Percentiles rank a stretch among this genome's conserved stretches.
phyloP scores from a whole-genome alignment of 2,888 invertebrate species.

The Euphydryas editha region DNA sequence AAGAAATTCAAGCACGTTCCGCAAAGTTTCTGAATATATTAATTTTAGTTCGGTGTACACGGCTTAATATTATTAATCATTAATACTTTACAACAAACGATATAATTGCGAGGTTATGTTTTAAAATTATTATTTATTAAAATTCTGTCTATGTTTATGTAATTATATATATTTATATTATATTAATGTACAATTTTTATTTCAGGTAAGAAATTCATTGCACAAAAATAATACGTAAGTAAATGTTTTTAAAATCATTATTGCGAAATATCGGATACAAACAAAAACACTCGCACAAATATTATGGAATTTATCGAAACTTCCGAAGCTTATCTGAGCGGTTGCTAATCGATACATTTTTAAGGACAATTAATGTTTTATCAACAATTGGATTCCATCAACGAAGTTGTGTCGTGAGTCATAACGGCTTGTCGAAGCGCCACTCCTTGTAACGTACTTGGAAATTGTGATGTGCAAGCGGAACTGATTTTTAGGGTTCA shows the following conservation, averaged over 20 bases:
- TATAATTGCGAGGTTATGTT: neutral
- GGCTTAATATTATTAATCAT: neutral
- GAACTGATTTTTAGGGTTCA: conserved; percentile 9
- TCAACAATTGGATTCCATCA: conserved; percentile 39
- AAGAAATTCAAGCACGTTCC: conserved; percentile 34
- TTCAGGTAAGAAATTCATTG: conserved; percentile 24
- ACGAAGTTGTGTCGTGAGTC: conserved; percentile 42
- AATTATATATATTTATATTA: neutral
- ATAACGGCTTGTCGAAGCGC: conserved; percentile 56
- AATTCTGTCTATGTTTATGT: neutral
- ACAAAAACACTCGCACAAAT: neutral
- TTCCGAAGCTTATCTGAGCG: conserved; percentile 30
- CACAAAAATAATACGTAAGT: neutral
- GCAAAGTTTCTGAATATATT: conserved; percentile 24
- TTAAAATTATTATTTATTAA: neutral
- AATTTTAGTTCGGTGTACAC: conserved; percentile 23
- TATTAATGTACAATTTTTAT: conserved; percentile 9
- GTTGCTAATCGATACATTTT: conserved; percentile 40
- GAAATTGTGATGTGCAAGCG: conserved; percentile 36
- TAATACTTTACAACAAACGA: neutral
- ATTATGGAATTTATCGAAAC: neutral
- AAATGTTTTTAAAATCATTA: neutral
- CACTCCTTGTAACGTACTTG: conserved; percentile 62
- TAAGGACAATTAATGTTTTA: conserved; percentile 34
- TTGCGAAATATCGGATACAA: neutral